A percentile compares a stretch with the other conserved stretches of the same genome.
Evolutionary conservation across 2,888 invertebrate species (phyloP).

Genomic region (Slavum lentiscoides): DNA sequence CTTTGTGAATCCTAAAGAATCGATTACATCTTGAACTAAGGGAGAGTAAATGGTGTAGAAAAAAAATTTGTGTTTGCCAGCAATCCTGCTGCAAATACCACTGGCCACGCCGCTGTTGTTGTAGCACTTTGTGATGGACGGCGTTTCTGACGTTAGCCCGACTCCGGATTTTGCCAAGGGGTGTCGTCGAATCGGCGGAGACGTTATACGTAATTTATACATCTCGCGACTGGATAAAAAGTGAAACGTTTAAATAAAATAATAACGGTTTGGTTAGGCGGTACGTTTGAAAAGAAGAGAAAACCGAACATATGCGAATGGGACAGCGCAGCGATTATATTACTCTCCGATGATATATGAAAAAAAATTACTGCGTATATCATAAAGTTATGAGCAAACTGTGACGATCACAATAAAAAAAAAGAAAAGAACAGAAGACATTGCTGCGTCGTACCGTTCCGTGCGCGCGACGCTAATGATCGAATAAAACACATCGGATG

Average conservation of each 20-base stretch:
- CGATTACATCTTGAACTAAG: no score
- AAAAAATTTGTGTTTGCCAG: no score
- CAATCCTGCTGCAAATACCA: no score
- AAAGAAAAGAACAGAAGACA: no score
- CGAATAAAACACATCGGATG: not conserved
- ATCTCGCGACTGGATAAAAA: not conserved
- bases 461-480: slow-evolving; percentile 19
- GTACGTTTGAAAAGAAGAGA: slow-evolving; percentile 35
- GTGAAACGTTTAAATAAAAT: slow-evolving; percentile 27
- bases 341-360: not conserved
- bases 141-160: no score
- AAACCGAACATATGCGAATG: slow-evolving; percentile 12
- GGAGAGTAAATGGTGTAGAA: no score
- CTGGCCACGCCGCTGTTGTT: no score
- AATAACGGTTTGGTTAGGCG: not conserved
- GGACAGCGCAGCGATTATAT: not conserved
- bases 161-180: no score
- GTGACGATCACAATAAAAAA: not conserved
- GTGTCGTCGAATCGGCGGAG: no score
- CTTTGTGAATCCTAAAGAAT: no score
- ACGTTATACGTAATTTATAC: no score
- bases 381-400: slow-evolving; percentile 22
- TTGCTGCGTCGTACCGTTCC: not conserved
- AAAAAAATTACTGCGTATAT: not conserved
- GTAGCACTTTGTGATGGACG: no score